Evolutionary conservation across 2,113 vertebrate genomes (phyloP), one percentile per base, ranked within the genome.

Genomic region (Struthidea cinerea): DNA sequence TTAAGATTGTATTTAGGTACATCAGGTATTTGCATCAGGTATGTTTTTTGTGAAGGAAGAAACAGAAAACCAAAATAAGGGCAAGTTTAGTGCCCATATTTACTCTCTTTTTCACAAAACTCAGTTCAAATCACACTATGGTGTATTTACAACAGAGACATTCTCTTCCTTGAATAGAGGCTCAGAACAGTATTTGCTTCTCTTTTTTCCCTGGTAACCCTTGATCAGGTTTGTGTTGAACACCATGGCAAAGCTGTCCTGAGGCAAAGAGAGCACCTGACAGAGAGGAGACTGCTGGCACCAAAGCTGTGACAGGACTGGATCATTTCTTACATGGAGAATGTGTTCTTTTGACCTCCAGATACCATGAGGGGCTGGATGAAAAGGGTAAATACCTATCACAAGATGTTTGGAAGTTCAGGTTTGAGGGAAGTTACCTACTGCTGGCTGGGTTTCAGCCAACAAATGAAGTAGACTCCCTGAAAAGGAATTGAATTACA

Each of bases 1-100:
- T 94, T 96, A 96, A 93, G 91, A 35, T 27, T n/a, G 27, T 39
- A 23, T 42, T 69, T 68, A 39, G 20, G n/a, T n/a, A n/a, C n/a
- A n/a, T n/a, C n/a, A n/a, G n/a, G n/a, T n/a, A n/a, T 8, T 76
- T 3, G 3, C 4, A 7, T 27, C 2, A 2, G n/a, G 28, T 24
- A 0, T 30, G 7, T 4, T 47, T 80, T 60, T 53, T 59, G 52
- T 56, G 52, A 52, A 79, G 50, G 30, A 57, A 97, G n/a, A 94
- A 71, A 84, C 1, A 55, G 50, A 53, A 35, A 18, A 12, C 4
- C 6, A 64, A 79, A 46, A 16, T 33, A 39, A 47, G 9, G 21
- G 30, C 50, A 86, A 53, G 22, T 12, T 41, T 89, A 57, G 60
- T 64, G 69, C 39, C 67, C 7, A 23, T 75, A 79, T 35, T 67